Evolutionary conservation across 2,888 invertebrate genomes (phyloP), one percentile per base, ranked within the genome.

Genomic region (Folsomia candida): DNA sequence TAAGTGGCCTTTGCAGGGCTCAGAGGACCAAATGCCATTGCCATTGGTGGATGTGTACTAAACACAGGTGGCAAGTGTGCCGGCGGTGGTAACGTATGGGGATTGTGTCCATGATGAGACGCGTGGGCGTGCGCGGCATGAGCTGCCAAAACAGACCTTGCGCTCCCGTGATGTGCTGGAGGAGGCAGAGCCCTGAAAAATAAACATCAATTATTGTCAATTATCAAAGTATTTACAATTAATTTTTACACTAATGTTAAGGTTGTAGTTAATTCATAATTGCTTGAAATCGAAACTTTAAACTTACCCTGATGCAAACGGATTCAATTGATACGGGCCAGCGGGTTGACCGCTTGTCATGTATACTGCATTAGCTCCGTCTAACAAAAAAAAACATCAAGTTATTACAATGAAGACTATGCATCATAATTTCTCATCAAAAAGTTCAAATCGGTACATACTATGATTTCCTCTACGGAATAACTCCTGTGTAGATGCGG

Each of bases 81-180:
- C 47, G 79, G 79, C 22, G 84, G 83, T 28, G 84, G 84, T 73
- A 91, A 91, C 83, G 92, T 88, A 9, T 92, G 92, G 61, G 76
- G 76, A 74, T 92, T 92, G 81, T 92, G 84, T 64, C 88, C 87
- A 73, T 91, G 87, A 84, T 90, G 88, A 18, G 80, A 77, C 77
- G 87, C 86, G 62, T 80, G 80, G 18, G 80, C 80, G 2, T 77
- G 77, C 6, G 80, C 78, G 37, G 81, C 79, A 27, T 80, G 79
- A 27, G 80, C 73, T 3, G 88, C 87, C 82, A 88, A 83, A 80
- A 88, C 86, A 67, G 88, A 88, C 81, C 89, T 85, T 66, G 91
- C 91, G 81, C 89, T 89, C 80, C 89, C 89, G 85, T 92, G 91
- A 84, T 92, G 93, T 24, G 93, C 93, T 63, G 91, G 90, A 11